phyloP scores from a whole-genome alignment of 2,888 invertebrate species.

The Brachycybe producta region DNA sequence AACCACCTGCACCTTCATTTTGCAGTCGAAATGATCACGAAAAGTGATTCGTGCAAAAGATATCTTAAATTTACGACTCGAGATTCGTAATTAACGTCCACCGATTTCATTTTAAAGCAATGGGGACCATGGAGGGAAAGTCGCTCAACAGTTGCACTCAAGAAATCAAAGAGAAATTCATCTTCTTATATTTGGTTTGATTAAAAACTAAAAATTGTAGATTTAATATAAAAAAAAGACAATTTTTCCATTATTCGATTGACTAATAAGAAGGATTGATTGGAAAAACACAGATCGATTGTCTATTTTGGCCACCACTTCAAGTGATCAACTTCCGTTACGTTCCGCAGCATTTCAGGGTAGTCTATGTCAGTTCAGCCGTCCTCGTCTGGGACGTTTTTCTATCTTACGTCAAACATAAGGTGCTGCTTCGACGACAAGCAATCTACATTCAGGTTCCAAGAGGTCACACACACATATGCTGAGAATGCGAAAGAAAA shows the following conservation, averaged over 20 bases:
- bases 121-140: constrained; percentile 59
- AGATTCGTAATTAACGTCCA: background rate
- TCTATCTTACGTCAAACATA: constrained; percentile 75
- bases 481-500: background rate
- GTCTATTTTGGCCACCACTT: constrained; percentile 78
- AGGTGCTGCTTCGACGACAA: too few relatives aligned
- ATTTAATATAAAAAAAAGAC: background rate
- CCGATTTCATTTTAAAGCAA: constrained; percentile 43
- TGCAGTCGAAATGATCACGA: too few relatives aligned
- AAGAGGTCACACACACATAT: background rate
- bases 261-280: too few relatives aligned
- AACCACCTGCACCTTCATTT: too few relatives aligned
- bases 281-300: constrained; percentile 57
- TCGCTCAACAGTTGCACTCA: constrained; percentile 40
- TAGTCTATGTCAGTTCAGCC: constrained; percentile 70
- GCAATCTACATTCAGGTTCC: background rate
- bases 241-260: background rate
- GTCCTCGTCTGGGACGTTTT: constrained; percentile 79
- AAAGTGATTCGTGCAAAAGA: too few relatives aligned
- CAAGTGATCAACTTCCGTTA: constrained; percentile 82
- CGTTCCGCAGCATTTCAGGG: constrained; percentile 65
- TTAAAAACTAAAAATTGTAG: constrained; percentile 1
- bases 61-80: background rate
- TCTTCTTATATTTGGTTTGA: constrained; percentile 52
- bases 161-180: constrained; percentile 56